These are phyloP conservation scores for Rhinoderma darwinii DNA, from an alignment of 2,113 vertebrate species.

Conservation along the genomic window DNA sequence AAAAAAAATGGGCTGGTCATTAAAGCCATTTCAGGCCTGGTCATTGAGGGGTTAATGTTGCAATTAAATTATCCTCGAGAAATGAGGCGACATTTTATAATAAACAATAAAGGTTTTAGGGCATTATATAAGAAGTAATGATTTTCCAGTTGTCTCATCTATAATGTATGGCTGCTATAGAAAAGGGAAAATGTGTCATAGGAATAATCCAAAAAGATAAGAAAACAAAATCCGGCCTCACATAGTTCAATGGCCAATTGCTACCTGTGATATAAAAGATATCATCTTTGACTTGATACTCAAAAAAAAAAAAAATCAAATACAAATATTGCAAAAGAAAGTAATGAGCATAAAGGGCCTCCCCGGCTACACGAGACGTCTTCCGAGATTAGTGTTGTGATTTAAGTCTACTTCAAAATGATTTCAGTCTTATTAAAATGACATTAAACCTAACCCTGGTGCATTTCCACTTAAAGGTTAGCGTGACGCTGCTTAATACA, in stretches of 20 bases:
- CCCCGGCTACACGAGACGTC: constrained; percentile 61
- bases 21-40: too few species aligned
- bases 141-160: neutral
- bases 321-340: constrained; percentile 10
- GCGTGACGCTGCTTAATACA: constrained; percentile 58
- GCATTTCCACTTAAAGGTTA: constrained; percentile 67
- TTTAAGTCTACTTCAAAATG: constrained; percentile 67
- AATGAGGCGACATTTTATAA: too few species aligned
- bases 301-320: constrained; percentile 54
- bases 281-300: constrained; percentile 27
- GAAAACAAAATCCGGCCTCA: neutral
- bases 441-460: constrained; percentile 65
- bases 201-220: neutral
- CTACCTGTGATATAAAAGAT: neutral
- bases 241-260: constrained; percentile 18
- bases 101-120: neutral
- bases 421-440: constrained; percentile 69
- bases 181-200: neutral
- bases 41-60: too few species aligned
- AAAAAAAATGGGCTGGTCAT: too few species aligned
- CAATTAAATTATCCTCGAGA: too few species aligned
- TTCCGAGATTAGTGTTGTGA: constrained; percentile 66
- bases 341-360: constrained; percentile 56
- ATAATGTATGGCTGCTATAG: neutral
- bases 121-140: neutral